These are phyloP conservation scores for Chloebia gouldiae DNA, from an alignment of 2,113 vertebrate species.

Conservation along the genomic window DNA sequence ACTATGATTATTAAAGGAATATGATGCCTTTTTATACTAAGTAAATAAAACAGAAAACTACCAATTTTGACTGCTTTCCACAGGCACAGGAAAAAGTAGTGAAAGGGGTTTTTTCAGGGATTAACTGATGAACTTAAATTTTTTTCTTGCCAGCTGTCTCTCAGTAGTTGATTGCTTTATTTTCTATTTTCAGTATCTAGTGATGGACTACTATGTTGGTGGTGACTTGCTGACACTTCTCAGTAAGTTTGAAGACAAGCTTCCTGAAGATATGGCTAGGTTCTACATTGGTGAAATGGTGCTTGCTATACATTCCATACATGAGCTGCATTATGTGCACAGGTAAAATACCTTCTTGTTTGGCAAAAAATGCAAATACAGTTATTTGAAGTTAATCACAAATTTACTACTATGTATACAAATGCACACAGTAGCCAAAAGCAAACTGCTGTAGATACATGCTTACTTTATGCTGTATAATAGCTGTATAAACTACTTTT, in stretches of 20 bases:
- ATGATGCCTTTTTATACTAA: background rate
- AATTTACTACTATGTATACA: background rate
- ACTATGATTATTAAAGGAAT: background rate
- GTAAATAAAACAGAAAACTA: background rate
- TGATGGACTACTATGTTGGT: constrained; percentile 99
- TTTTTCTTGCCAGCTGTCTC: background rate
- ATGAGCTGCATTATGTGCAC: constrained; percentile 93
- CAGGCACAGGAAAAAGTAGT: background rate
- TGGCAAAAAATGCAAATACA: background rate
- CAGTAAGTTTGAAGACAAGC: constrained; percentile 96
- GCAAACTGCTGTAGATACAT: background rate
- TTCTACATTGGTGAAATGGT: constrained; percentile 99
- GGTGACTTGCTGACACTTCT: constrained; percentile 95
- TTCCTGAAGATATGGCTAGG: constrained; percentile 94
- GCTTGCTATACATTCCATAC: constrained; percentile 94
- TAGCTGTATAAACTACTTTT: background rate
- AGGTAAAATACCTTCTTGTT: constrained; percentile 70
- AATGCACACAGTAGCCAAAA: background rate
- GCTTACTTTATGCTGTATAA: background rate
- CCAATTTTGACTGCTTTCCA: background rate
- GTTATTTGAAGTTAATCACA: background rate
- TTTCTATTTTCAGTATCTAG: constrained; percentile 83
- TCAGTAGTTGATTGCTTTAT: background rate
- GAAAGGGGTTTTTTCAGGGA: background rate
- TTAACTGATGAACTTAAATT: background rate